These are phyloP conservation scores for Chrysotoxum bicinctum DNA, from an alignment of 2,888 invertebrate species.

Conservation along the genomic window DNA sequence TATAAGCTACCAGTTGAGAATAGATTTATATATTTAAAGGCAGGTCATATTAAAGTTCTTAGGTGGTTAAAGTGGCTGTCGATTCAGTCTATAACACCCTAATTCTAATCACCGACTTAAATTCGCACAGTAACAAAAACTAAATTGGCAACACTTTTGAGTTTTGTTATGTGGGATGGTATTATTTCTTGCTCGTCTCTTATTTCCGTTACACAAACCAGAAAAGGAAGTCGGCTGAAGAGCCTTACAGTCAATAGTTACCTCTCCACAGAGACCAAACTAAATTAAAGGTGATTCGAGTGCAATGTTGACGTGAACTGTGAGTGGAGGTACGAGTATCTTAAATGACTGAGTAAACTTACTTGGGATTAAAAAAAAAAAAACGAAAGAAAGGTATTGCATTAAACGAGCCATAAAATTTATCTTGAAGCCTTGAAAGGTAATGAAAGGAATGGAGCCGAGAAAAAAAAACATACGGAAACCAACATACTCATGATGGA, in stretches of 20 bases:
- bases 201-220: slow-evolving; percentile 16
- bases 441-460: not conserved
- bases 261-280: not conserved
- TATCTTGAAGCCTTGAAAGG: slow-evolving; percentile 23
- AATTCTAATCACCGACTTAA: too few species aligned
- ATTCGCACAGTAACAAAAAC: too few species aligned
- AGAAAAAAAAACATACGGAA: not conserved
- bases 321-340: slow-evolving; percentile 8
- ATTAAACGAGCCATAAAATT: slow-evolving; percentile 27
- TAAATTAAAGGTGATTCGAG: slow-evolving; percentile 36
- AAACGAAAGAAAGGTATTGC: not conserved
- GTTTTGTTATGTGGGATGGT: slow-evolving; percentile 6
- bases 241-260: not conserved
- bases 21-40: too few species aligned
- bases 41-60: too few species aligned
- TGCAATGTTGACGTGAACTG: slow-evolving; percentile 29
- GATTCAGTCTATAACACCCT: too few species aligned
- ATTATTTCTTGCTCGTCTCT: slow-evolving; percentile 1
- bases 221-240: slow-evolving; percentile 1
- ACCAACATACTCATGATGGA: not conserved
- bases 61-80: too few species aligned
- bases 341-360: slow-evolving; percentile 13
- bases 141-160: not conserved
- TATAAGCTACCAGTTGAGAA: too few species aligned
- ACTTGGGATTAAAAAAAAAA: not conserved